Conservation (phyloP, 2,113 vertebrate species). For the Neotoma lepida region DNA sequence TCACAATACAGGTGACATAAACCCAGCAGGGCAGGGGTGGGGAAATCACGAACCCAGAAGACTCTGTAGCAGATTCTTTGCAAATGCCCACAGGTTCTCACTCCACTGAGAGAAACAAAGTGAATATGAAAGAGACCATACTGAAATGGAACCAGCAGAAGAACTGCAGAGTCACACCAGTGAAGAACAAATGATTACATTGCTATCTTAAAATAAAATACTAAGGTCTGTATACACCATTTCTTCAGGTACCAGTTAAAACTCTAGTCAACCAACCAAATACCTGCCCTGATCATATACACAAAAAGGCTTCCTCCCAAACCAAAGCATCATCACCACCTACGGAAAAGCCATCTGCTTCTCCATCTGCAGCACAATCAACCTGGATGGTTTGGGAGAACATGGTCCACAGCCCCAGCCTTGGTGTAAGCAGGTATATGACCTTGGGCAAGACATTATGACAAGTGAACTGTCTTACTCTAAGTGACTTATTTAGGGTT, state of each 20-base stretch:
- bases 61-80: neutral
- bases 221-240: neutral
- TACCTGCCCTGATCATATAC: neutral
- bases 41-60: neutral
- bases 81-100: neutral
- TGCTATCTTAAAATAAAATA: neutral
- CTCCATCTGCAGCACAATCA: neutral
- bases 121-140: neutral
- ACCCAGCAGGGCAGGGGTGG: neutral
- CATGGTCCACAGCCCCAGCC: neutral
- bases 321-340: neutral
- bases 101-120: neutral
- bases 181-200: neutral
- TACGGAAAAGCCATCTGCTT: neutral
- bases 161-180: neutral
- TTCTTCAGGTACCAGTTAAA: neutral
- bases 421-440: neutral
- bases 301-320: neutral
- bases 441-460: neutral
- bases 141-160: neutral
- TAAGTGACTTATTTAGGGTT: neutral
- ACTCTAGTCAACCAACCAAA: neutral
- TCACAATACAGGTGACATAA: neutral
- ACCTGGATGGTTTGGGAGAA: neutral
- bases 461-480: neutral